These are phyloP conservation scores for Trichonephila clavipes DNA, from an alignment of 1,140 invertebrate genomes.

Conservation along the genomic window DNA sequence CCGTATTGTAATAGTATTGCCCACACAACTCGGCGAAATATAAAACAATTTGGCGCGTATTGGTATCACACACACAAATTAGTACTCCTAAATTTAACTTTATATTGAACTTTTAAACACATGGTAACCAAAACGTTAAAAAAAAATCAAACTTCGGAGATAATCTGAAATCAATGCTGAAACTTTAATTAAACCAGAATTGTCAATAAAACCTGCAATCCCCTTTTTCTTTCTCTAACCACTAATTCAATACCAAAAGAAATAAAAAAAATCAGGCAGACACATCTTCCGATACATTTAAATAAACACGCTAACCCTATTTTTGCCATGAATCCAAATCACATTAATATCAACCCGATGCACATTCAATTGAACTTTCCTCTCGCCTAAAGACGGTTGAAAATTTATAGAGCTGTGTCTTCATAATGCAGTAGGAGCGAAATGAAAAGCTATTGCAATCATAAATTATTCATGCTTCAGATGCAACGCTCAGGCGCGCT, in stretches of 20 bases:
- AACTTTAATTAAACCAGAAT: conserved; percentile 15
- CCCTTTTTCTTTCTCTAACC: neutral
- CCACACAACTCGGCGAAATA: too few relatives aligned
- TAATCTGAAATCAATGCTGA: neutral
- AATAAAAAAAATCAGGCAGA: neutral
- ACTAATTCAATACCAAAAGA: too few relatives aligned
- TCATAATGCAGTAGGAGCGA: conserved; percentile 17
- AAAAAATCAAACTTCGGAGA: neutral
- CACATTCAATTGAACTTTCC: conserved; percentile 43
- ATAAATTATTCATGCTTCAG: conserved; percentile 60
- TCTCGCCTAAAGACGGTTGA: neutral
- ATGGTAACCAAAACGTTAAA: neutral
- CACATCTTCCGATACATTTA: neutral
- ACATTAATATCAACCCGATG: conserved; percentile 16
- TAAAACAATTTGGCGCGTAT: too few relatives aligned
- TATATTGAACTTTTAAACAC: too few relatives aligned
- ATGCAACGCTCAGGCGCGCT: conserved; percentile 9
- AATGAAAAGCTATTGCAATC: conserved; percentile 45
- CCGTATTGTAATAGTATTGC: too few relatives aligned
- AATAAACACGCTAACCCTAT: neutral
- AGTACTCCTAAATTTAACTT: too few relatives aligned
- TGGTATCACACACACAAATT: too few relatives aligned
- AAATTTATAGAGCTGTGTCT: conserved; percentile 40
- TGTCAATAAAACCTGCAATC: neutral
- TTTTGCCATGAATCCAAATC: neutral